Evolutionary conservation across 2,888 invertebrate genomes (phyloP), one percentile per base, ranked within the genome.

Genomic region (Drosophila diplacantha): DNA sequence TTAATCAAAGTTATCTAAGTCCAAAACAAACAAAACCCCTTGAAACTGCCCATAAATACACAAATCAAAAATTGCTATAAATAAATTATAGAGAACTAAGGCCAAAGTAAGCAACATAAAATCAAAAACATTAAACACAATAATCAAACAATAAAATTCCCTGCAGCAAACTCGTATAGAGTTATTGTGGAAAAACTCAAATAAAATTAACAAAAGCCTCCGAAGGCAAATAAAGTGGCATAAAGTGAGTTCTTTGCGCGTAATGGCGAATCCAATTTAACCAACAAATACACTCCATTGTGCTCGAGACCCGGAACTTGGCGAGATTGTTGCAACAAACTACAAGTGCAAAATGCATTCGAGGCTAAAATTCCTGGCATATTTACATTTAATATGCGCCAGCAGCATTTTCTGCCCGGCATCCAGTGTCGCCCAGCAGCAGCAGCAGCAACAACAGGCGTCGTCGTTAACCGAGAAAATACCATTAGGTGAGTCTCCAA

Each of bases 381-480:
- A 86, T 81, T 78, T 86, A 85, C 85, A 86, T 85, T 84, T 87
- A 82, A 77, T 82, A 84, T 71, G 79, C 85, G 78, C 83, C 78
- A 74, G 77, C 84, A 76, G 76, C 78, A 72, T 77, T 78, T 78
- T 72, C 74, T 84, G 84, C 85, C 59, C 80, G 74, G 75, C 77
- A 82, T 80, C 75, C 71, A 84, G 85, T 74, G 78, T 81, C 80
- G 77, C 78, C 59, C 78, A 73, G 51, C 77, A 71, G 51, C 75
- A 73, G 20, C 72, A 66, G 22, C 72, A 66, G 22, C 72, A 64
- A 53, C 68, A 67, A 52, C 71, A 62, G 65, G 62, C 71, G 59
- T 73, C 85, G 82, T 85, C 87, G 78, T 83, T 87, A 81, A 87
- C 88, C 79, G 88, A 88, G 84, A 88, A 88, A 86, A 88, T 88